These are phyloP conservation scores for Ptychodera flava DNA, from an alignment of 35 echinoderm and acorn worm species.

Conservation along the genomic window DNA sequence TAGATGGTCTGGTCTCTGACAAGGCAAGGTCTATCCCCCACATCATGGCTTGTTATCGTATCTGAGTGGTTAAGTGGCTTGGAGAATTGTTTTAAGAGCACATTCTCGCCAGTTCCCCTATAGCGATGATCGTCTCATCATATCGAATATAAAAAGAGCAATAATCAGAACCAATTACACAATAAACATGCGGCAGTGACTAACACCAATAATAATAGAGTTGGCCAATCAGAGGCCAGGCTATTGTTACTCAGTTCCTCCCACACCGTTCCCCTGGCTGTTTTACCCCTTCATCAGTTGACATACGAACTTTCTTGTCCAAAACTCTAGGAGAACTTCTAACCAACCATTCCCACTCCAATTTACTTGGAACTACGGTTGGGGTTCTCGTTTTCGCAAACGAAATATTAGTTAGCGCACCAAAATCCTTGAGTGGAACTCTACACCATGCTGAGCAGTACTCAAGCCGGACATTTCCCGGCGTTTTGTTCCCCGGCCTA, in stretches of 20 bases:
- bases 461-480: background rate
- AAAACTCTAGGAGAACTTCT: background rate
- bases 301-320: background rate
- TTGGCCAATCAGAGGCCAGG: background rate
- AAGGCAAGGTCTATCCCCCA: background rate
- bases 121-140: background rate
- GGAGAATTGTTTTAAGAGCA: background rate
- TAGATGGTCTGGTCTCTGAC: too few species aligned
- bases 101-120: background rate
- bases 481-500: background rate
- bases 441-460: background rate
- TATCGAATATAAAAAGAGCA: background rate
- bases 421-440: too few species aligned
- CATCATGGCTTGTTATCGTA: background rate
- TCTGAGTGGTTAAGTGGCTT: background rate
- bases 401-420: too few species aligned
- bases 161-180: background rate
- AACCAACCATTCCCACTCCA: too few species aligned
- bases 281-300: background rate
- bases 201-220: background rate
- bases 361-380: too few species aligned
- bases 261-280: background rate
- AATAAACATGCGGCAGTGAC: background rate
- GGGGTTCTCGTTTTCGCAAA: too few species aligned
- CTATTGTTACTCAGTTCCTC: background rate